Base-by-base conservation (phyloP, 2,797 vertebrate genomes). In the Leuciscus waleckii region DNA sequence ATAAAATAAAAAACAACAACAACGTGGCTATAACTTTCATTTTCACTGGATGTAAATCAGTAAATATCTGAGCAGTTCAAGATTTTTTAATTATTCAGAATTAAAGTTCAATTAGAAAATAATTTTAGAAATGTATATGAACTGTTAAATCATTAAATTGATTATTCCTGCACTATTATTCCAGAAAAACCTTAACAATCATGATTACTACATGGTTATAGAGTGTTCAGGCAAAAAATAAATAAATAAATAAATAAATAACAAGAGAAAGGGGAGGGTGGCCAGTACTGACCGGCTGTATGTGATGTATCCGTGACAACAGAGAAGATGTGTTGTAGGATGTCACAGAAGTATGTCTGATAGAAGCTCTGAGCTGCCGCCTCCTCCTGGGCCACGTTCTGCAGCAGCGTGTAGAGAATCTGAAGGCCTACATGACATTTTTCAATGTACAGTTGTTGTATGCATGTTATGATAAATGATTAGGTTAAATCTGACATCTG, bases 241-340 rank as follows among this genome's bases (percentile, higher is more conserved):
- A 61, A 26, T 5, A 13, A 1, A 5, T 10, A 4, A 26, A 8
- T 39, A 39, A 9, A 41, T 41, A 41, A 9, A 41, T 41, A 14
- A 16, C 5, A 14, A 76, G 2, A n/a, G 21, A 17, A 5, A 37
- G 1, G n/a, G 21, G 19, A 29, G 19, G 10, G 8, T 63, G 51
- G 14, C 32, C 43, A 70, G 58, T 73, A 10, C 97, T 95, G 93
- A 99, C 98, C 98, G 49, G 98, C 98, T 46, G 98, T 99, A 92
- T 99, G 98, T 13, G 98, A 99, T 14, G 98, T 99, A 94, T 99
- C 98, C 0, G 98, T 99, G 91, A 99, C 98, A 91, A 99, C 98
- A 1, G 98, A 99, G 93, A 99, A 99, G 90, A 99, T 99, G 94
- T 99, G 98, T 82, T 99, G 98, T 79, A 99, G 96, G 91, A 99